A percentile compares a stretch with the other conserved stretches of the same genome.
Evolutionary conservation across 2,113 vertebrate genomes (phyloP).

Genomic region (Burhinus bistriatus): DNA sequence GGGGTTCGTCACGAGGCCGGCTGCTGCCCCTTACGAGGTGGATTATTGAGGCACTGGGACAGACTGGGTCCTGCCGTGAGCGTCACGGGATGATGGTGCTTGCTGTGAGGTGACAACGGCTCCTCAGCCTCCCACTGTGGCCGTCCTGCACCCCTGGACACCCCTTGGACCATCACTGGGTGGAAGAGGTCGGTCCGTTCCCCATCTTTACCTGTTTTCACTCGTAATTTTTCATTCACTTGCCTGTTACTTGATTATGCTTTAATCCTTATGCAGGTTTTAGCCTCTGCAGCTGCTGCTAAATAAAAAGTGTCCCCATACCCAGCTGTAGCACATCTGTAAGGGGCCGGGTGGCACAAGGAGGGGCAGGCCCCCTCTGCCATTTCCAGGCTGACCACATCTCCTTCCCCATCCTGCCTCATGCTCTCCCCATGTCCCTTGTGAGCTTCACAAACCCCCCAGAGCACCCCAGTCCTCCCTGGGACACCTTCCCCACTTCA

Average conservation of each 20-base stretch:
- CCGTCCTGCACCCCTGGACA: not conserved
- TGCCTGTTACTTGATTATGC: not conserved
- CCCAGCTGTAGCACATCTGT: not conserved
- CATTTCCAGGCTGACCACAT: not conserved
- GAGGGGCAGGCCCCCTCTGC: not conserved
- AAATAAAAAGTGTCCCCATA: not conserved
- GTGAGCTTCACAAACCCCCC: not conserved
- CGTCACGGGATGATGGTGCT: rapidly evolving
- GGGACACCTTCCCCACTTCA: not conserved
- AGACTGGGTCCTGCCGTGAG: rapidly evolving
- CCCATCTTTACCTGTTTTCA: not conserved
- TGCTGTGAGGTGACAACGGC: not conserved
- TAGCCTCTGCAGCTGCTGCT: not conserved
- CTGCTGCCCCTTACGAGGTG: not conserved
- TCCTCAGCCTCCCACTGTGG: not conserved
- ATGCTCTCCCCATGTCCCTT: rapidly evolving
- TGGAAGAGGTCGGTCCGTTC: not conserved
- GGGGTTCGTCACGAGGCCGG: not conserved
- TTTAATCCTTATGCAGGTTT: not conserved
- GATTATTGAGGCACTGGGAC: not conserved
- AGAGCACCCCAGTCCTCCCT: not conserved
- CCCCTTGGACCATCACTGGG: not conserved
- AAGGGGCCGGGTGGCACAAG: not conserved
- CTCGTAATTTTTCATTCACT: not conserved
- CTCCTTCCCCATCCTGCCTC: not conserved